phyloP scores from a whole-genome alignment of 2,797 vertebrate species.

The Chelon labrosus region DNA sequence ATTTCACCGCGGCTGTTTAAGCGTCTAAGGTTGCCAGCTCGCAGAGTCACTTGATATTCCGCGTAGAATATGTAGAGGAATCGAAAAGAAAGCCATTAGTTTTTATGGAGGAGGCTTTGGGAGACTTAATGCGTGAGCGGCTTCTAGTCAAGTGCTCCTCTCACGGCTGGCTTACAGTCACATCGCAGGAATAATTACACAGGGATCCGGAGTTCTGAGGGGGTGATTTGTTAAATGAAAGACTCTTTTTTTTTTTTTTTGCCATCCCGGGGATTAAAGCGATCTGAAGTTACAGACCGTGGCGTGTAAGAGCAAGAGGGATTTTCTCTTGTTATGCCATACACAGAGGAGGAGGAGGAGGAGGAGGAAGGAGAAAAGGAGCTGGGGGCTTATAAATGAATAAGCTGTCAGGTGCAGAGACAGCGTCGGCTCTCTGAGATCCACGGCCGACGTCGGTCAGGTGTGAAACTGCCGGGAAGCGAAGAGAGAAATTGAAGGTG shows the following conservation, averaged over 20 bases:
- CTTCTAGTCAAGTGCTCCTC: constrained; percentile 73
- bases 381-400: constrained; percentile 60
- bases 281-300: constrained; percentile 67
- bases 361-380: background rate
- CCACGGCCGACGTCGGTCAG: constrained; percentile 37
- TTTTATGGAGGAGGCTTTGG: constrained; percentile 59
- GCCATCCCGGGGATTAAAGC: constrained; percentile 66
- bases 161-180: constrained; percentile 68
- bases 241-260: constrained; percentile 46
- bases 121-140: constrained; percentile 65
- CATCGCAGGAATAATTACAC: constrained; percentile 71
- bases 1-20: constrained; percentile 32
- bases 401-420: constrained; percentile 69
- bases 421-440: constrained; percentile 49
- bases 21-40: constrained; percentile 16
- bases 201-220: constrained; percentile 57
- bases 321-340: constrained; percentile 66
- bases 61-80: constrained; percentile 26
- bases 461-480: constrained; percentile 50
- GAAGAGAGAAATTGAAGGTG: constrained; percentile 27
- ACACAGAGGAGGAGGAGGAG: constrained; percentile 25
- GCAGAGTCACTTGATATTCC: constrained; percentile 44
- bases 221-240: constrained; percentile 71
- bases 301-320: constrained; percentile 62
- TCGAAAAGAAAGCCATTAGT: constrained; percentile 43